Conservation (phyloP, 2,113 vertebrate genomes). For the Pterocles burchelli region DNA sequence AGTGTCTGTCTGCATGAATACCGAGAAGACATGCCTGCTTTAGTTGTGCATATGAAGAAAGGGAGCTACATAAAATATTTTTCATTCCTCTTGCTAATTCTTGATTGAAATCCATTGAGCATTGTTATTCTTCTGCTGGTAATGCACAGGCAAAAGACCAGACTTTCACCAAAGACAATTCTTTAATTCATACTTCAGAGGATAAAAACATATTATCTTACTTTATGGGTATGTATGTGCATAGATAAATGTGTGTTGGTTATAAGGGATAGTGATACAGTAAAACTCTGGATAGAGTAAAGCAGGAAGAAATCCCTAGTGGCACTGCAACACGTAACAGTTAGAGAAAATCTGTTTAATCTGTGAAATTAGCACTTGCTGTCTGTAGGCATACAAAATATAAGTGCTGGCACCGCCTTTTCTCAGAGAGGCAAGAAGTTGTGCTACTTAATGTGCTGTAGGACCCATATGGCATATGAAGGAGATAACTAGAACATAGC, state of each 20-base stretch:
- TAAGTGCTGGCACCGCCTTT: neutral
- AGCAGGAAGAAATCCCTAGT: neutral
- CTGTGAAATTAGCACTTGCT: neutral
- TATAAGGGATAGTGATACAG: neutral
- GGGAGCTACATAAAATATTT: neutral
- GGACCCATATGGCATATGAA: neutral
- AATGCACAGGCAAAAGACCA: neutral
- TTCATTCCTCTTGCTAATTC: slow-evolving; percentile 31
- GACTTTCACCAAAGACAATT: neutral
- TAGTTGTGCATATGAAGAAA: neutral
- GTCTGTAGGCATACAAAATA: neutral
- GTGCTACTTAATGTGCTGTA: neutral
- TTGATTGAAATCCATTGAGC: slow-evolving; percentile 16
- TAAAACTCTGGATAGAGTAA: neutral
- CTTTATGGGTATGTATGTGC: neutral
- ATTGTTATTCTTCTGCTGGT: neutral
- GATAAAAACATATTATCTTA: neutral
- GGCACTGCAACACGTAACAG: neutral
- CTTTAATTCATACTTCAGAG: slow-evolving; percentile 13
- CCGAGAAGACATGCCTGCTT: neutral
- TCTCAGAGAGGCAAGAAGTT: neutral
- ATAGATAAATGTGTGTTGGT: neutral
- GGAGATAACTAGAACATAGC: neutral
- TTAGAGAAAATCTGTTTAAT: neutral
- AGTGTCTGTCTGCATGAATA: neutral